Evolutionary conservation across 1,140 invertebrate species (phyloP), one percentile per base, ranked within the genome.

Genomic region (Amyelois transitella): DNA sequence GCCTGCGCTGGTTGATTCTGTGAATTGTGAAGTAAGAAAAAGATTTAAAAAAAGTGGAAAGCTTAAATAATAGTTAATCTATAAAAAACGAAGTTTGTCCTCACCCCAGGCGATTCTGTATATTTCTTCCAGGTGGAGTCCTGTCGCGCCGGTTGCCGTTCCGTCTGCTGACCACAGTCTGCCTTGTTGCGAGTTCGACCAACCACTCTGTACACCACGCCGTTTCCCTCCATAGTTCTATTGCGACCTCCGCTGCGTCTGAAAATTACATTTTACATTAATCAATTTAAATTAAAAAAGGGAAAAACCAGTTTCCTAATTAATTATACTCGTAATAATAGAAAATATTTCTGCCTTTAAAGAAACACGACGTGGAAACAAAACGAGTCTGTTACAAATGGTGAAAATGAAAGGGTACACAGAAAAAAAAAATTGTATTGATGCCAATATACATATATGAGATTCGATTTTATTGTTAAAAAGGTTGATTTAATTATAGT

Each of bases 61-160:
- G n/a, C n/a, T n/a, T n/a, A n/a, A n/a, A n/a, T n/a, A n/a, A n/a
- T n/a, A n/a, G n/a, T n/a, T n/a, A n/a, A n/a, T n/a, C n/a, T n/a
- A 38, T 14, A 38, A 43, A 45, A 50, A 72, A 88, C 85, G 75
- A 79, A 56, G 8, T 90, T 90, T 44, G 89, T 86, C n/a, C 90
- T 89, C 18, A 91, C 90, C 43, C 90, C 90, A 18, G 90, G 89
- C 14, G 89, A 90, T 65, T 90, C 89, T 18, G 88, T 90, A 53
- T 90, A 90, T 56, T 89, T 88, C 73, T 89, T 89, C 88, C 88
- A 89, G 14, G 86, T 88, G 55, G 83, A 86, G 52, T 89, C 88
- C 24, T 87, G 85, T 7, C 86, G 64, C 2, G 77, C 67, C 10
- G 85, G 82, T 53, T 82, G 81, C 5, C 81, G 61, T 38, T 88